Percentiles rank a stretch among this genome's conserved stretches.
Conservation (phyloP, 2,797 vertebrate genomes). For the Bradypus variegatus region DNA sequence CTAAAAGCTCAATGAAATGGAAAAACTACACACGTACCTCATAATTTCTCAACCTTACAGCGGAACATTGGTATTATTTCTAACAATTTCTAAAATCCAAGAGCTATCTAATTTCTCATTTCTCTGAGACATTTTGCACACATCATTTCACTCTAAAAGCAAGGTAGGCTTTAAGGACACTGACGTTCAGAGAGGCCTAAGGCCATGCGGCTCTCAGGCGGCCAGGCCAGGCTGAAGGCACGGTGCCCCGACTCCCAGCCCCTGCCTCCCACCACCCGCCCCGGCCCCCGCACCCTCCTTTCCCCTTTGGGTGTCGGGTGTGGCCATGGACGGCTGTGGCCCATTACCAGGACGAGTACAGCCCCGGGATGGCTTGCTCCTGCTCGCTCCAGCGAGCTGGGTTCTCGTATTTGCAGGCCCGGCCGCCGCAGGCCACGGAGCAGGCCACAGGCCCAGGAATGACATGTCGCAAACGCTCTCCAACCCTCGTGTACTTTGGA, state of each 20-base stretch:
- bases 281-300: not conserved
- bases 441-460: conserved; percentile 96
- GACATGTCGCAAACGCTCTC: conserved; percentile 91
- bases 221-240: not conserved
- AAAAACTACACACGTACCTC: not conserved
- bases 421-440: conserved; percentile 94
- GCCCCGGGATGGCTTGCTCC: conserved; percentile 90
- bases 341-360: conserved; percentile 94
- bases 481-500: conserved; percentile 96
- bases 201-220: not conserved
- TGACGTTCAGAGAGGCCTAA: not conserved
- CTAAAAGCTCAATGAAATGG: not conserved
- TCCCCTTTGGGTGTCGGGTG: too few relatives aligned
- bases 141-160: not conserved
- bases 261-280: too few relatives aligned
- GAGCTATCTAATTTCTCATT: not conserved
- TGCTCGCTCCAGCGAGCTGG: conserved; percentile 91
- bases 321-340: too few relatives aligned
- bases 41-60: not conserved
- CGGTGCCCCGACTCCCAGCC: not conserved
- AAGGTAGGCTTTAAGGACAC: not conserved
- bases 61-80: not conserved
- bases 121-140: not conserved
- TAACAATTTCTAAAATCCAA: conserved; percentile 30
- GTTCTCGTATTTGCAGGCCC: conserved; percentile 97